Conservation (phyloP, 1,140 invertebrate genomes). For the Ips nitidus region DNA sequence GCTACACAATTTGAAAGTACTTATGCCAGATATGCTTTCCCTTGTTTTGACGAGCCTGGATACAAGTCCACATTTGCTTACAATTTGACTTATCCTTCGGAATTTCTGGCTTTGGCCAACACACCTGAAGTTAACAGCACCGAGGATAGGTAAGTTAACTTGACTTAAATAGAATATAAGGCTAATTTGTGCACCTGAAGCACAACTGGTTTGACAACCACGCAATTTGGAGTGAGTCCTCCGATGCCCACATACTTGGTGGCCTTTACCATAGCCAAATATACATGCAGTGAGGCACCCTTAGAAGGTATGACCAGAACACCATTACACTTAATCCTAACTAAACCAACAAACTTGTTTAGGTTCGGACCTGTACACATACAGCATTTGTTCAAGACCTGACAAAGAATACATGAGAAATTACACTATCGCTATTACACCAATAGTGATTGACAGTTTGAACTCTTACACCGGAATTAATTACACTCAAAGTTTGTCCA, state of each 20-base stretch:
- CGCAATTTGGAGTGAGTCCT: slow-evolving; percentile 24
- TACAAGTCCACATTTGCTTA: slow-evolving; percentile 27
- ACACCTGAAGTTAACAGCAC: not conserved
- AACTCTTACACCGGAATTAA: slow-evolving; percentile 53
- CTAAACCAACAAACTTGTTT: not conserved
- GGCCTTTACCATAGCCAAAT: slow-evolving; percentile 61
- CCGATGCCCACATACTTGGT: slow-evolving; percentile 75
- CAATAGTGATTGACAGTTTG: slow-evolving; percentile 53
- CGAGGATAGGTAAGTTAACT: not conserved
- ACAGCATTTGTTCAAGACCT: slow-evolving; percentile 58
- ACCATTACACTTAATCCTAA: not conserved
- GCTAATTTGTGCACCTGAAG: not conserved
- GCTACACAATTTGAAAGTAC: slow-evolving; percentile 81
- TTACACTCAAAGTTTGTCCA: slow-evolving; percentile 45
- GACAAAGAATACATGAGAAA: slow-evolving; percentile 54
- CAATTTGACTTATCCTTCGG: slow-evolving; percentile 21
- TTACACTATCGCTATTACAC: slow-evolving; percentile 56
- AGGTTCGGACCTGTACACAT: not conserved
- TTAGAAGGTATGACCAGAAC: slow-evolving; percentile 1
- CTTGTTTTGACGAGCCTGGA: slow-evolving; percentile 28
- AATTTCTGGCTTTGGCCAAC: slow-evolving; percentile 18
- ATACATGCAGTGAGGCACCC: slow-evolving; percentile 16
- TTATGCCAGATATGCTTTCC: slow-evolving; percentile 60
- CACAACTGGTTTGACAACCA: slow-evolving; percentile 5
- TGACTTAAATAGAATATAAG: not conserved